Evolutionary conservation across 2,113 vertebrate genomes (phyloP), one percentile per base, ranked within the genome.

Genomic region (Paratilapia polleni): DNA sequence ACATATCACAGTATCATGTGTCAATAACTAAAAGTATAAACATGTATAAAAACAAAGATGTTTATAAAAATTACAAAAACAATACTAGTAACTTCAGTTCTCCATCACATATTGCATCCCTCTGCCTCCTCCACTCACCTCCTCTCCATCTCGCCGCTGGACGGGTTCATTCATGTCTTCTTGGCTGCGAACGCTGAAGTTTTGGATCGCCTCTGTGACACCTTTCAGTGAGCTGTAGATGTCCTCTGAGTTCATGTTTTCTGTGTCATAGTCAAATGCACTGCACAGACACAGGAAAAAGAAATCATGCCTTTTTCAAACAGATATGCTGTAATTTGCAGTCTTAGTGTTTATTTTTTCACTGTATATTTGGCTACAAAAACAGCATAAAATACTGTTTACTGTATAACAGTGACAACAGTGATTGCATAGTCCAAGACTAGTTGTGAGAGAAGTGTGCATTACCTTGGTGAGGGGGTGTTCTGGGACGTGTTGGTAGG

Each of bases 221-320:
- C 98, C 98, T 93, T 97, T 97, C 83, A 99, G 96, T 73, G 98
- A 99, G 91, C 98, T 98, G 94, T 99, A 99, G 95, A 99, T 99
- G 93, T 99, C 98, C 94, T 99, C 98, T 5, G 98, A 98, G 95
- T 99, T 98, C 98, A 99, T 98, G 87, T 99, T 99, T 94, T 99
- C 98, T 24, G 98, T 98, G 95, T 99, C 98, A 31, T 99, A 99
- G 92, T 99, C 98, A 94, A 99, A 98, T 90, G 97, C 97, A 96
- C 98, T 99, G 94, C 63, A 68, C 22, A 81, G n/a, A 80, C 19
- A 87, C 11, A 9, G 24, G 12, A 41, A 6, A 31, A 28, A 17
- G 1, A 11, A 8, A 38, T 24, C 6, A 73, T 31, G 2, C 17
- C 10, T 20, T 41, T 17, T 20, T 6, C 17, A 49, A 2, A 52